phyloP scores from a whole-genome alignment of 2,113 vertebrate genomes.

The Cettia cetti region DNA sequence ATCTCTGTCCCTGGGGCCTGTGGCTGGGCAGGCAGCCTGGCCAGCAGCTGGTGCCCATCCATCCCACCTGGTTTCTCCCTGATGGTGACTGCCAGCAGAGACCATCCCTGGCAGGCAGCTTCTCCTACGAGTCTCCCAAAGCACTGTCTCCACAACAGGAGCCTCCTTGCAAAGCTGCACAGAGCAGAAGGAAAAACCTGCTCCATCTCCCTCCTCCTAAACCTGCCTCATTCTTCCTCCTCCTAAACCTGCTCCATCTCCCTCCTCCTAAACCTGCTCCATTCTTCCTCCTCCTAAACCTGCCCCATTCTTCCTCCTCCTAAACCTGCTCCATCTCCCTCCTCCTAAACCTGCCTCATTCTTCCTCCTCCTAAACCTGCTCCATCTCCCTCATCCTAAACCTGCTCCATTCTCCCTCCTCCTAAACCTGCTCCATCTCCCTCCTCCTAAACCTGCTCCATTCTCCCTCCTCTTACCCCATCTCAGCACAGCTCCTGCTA shows the following conservation, averaged over 20 bases:
- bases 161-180: neutral
- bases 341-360: too few relatives aligned
- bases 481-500: neutral
- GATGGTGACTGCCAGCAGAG: neutral
- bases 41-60: neutral
- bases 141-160: fast-evolving
- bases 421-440: too few relatives aligned
- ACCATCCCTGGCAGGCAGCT: neutral
- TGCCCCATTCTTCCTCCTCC: neutral
- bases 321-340: too few relatives aligned
- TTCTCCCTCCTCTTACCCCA: neutral
- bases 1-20: neutral
- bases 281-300: too few relatives aligned
- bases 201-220: neutral
- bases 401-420: too few relatives aligned
- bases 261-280: too few relatives aligned
- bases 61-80: neutral
- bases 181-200: neutral
- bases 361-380: too few relatives aligned
- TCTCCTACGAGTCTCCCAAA: neutral
- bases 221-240: too few relatives aligned
- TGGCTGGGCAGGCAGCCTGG: neutral
- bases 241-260: too few relatives aligned
- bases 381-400: too few relatives aligned
- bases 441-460: neutral